Percentiles rank a stretch among this genome's conserved stretches.
These are phyloP conservation scores for Grammomys dolichurus DNA, from an alignment of 2,113 vertebrate species.

Conservation along the genomic window DNA sequence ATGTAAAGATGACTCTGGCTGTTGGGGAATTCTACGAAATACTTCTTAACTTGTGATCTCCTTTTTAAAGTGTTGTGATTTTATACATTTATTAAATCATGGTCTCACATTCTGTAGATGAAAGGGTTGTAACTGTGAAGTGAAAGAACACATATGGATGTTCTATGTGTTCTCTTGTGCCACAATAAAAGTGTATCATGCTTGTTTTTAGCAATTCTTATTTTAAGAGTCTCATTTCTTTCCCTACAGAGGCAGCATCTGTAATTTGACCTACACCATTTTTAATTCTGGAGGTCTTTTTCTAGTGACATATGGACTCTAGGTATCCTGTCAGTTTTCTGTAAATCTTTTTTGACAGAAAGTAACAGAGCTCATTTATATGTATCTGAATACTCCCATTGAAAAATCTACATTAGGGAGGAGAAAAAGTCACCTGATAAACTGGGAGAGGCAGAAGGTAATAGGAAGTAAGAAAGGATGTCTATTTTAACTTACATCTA, in stretches of 20 bases:
- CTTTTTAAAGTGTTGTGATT: neutral
- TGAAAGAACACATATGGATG: too few relatives aligned
- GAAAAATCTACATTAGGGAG: constrained; percentile 6
- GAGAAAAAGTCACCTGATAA: neutral
- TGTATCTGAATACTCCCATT: neutral
- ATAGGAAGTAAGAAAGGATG: constrained; percentile 3
- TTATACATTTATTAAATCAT: neutral
- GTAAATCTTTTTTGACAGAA: neutral
- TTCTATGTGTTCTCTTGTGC: neutral
- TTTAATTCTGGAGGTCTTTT: neutral
- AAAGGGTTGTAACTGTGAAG: neutral
- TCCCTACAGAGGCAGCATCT: neutral
- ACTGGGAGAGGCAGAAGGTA: neutral
- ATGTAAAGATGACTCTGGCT: neutral
- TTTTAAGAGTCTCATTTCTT: neutral
- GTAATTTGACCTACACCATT: neutral
- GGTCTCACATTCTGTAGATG: neutral
- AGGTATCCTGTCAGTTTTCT: neutral
- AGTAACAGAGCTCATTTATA: neutral
- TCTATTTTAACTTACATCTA: constrained; percentile 49
- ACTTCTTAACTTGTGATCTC: neutral
- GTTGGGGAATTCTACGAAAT: neutral
- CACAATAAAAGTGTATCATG: neutral
- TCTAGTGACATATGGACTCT: neutral
- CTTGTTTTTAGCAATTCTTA: neutral